phyloP scores from a whole-genome alignment of 2,797 vertebrate species.

The Eospalax fontanierii region DNA sequence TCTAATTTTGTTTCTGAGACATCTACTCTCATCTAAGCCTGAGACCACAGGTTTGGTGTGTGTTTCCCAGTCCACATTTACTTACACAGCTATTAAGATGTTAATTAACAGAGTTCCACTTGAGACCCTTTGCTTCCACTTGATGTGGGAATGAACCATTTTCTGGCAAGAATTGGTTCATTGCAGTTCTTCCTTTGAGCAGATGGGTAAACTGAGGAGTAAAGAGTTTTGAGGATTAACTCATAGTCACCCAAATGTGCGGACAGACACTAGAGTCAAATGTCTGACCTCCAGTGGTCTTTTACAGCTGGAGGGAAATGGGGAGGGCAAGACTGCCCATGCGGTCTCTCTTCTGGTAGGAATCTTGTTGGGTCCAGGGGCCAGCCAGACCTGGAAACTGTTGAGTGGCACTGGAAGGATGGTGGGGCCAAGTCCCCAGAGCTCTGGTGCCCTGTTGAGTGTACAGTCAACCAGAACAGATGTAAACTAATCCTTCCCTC shows the following conservation, averaged over 20 bases:
- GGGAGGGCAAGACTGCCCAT: neutral
- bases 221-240: neutral
- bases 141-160: neutral
- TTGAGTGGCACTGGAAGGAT: neutral
- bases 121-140: neutral
- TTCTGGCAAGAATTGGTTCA: neutral
- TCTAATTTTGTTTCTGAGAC: neutral
- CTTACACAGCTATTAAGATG: neutral
- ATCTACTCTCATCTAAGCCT: neutral
- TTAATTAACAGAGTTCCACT: neutral
- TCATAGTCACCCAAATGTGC: neutral
- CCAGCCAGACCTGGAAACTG: neutral
- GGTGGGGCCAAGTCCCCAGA: neutral
- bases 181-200: neutral
- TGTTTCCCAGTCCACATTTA: neutral
- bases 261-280: neutral
- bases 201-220: neutral
- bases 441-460: neutral
- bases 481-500: neutral
- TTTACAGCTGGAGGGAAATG: conserved; percentile 20
- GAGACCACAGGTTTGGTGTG: neutral
- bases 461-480: neutral
- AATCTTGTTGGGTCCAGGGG: neutral
- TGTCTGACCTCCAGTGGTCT: neutral
- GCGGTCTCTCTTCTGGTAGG: conserved; percentile 3